phyloP scores from a whole-genome alignment of 92 coral and sea anemone species.

The Zoanthus sociatus region DNA sequence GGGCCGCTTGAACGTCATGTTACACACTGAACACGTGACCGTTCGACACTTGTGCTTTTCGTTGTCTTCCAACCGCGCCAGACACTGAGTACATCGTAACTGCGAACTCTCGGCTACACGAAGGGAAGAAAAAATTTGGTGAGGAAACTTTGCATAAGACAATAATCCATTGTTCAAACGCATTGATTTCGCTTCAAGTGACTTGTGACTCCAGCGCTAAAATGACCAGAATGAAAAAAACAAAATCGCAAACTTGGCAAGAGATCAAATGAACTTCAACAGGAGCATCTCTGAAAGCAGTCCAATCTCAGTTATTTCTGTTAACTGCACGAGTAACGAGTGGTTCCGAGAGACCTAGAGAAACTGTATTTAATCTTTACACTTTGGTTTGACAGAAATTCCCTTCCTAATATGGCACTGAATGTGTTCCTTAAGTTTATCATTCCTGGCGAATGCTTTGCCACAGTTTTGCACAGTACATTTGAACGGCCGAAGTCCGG shows the following conservation, averaged over 20 bases:
- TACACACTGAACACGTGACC: constrained; percentile 28
- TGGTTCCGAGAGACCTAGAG: no score
- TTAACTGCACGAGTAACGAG: no score
- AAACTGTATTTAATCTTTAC: background rate
- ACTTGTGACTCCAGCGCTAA: background rate
- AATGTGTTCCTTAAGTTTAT: background rate
- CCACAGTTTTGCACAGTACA: background rate
- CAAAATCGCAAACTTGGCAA: background rate
- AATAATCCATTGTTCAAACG: background rate
- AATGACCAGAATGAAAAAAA: background rate
- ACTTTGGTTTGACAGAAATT: background rate
- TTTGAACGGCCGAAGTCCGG: constrained; percentile 20
- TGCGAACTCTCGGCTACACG: constrained; percentile 1
- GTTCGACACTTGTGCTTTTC: constrained; percentile 34
- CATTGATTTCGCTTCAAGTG: constrained; percentile 45
- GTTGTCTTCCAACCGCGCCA: constrained; percentile 2
- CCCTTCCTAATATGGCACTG: background rate
- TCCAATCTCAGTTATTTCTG: no score
- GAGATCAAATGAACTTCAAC: background rate
- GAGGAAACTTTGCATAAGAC: background rate
- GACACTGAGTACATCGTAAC: constrained; percentile 14
- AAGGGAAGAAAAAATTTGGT: background rate
- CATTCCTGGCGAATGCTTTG: constrained; percentile 6
- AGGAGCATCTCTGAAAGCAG: background rate
- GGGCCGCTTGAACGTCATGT: constrained; percentile 28